A percentile compares a stretch with the other conserved stretches of the same genome.
These are phyloP conservation scores for Crossocerus cetratus DNA, from an alignment of 2,888 invertebrate species.

Conservation along the genomic window DNA sequence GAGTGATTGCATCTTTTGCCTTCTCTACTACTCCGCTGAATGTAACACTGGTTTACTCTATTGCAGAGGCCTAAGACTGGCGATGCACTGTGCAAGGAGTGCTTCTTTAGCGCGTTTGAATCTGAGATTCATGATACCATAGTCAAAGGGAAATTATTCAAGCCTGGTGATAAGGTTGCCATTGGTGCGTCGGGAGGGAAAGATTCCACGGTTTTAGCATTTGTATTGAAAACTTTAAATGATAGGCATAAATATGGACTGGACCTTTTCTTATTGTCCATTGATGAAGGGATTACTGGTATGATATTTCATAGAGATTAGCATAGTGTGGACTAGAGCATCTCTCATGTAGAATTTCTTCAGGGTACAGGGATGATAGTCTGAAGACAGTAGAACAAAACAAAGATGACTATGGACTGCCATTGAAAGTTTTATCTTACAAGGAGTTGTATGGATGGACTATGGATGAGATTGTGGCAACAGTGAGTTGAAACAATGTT, in stretches of 20 bases:
- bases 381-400: slow-evolving; percentile 97
- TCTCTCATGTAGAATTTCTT: slow-evolving; percentile 22
- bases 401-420: slow-evolving; percentile 94
- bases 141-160: slow-evolving; percentile 87
- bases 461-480: slow-evolving; percentile 97
- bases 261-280: slow-evolving; percentile 92
- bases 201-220: slow-evolving; percentile 98
- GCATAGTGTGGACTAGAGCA: neutral
- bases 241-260: slow-evolving; percentile 93
- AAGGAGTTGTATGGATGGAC: slow-evolving; percentile 99
- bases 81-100: slow-evolving; percentile 94
- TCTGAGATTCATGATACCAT: slow-evolving; percentile 97
- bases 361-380: slow-evolving; percentile 95
- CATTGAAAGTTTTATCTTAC: slow-evolving; percentile 96
- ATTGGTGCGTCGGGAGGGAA: slow-evolving; percentile 96
- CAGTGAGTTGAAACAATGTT: slow-evolving; percentile 77
- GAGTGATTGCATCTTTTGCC: slow-evolving; percentile 40
- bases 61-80: slow-evolving; percentile 93
- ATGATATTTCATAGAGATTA: slow-evolving; percentile 20
- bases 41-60: neutral
- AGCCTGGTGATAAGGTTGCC: slow-evolving; percentile 90
- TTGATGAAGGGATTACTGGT: slow-evolving; percentile 98
- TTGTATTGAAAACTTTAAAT: slow-evolving; percentile 94
- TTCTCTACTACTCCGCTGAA: too few relatives aligned
- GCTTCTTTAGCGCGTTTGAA: slow-evolving; percentile 96